Evolutionary conservation across 1,140 invertebrate species (phyloP), one percentile per base, ranked within the genome.

Genomic region (Eurosta solidaginis): DNA sequence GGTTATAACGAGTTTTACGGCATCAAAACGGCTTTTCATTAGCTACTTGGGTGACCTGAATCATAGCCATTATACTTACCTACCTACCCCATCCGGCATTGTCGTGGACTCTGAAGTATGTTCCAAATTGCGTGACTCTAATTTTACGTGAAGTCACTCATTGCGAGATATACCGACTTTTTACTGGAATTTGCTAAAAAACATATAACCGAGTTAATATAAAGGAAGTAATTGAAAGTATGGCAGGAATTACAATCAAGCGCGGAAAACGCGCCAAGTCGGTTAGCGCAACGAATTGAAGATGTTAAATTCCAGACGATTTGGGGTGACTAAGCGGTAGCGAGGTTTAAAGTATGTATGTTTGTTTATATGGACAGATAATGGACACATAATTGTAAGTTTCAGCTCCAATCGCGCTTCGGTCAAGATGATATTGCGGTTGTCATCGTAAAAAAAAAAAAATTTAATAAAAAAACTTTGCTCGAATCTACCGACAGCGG

Each of bases 241-340:
- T 68, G 59, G 59, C 59, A 68, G 20, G 59, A 68, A 68, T 68
- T 68, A 68, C 36, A 68, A 36, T 40, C 40, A 40, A 68, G 59
- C 59, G 14, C 59, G 22, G 59, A 29, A 68, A 68, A 68, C 40
- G 59, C 27, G 59, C 59, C 33, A 2, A 42, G 27, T 36, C 59
- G 59, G 40, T 29, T 68, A 68, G 59, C 59, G 59, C 33, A 36
- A 68, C 33, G 33, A 68, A 68, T 68, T 68, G 59, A 40, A 68
- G 59, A 40, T 68, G 59, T 68, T 68, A 33, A 68, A 68, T 68
- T 68, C 59, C 59, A 68, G 33, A 40, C 59, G 59, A 36, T 68
- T 68, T 68, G 59, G 59, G 33, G 59, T 68, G 59, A 68, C 59
- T 68, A 68, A 68, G 59, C 59, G 14, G 59, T 3, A 68, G 17